phyloP scores from a whole-genome alignment of 2,888 invertebrate species.

The Spialia ferax region DNA sequence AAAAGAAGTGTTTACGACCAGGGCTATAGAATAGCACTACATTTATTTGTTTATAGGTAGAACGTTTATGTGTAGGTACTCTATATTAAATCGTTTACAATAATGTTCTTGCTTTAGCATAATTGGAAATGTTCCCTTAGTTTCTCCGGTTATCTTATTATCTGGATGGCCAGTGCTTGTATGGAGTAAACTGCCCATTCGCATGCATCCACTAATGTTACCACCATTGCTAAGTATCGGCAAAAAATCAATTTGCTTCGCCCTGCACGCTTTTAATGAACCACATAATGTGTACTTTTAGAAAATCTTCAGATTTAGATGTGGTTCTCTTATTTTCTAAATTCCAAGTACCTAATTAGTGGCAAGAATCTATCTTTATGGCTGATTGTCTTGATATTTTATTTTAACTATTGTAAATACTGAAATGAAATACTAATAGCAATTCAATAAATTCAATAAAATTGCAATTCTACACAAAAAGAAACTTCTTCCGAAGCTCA shows the following conservation, averaged over 20 bases:
- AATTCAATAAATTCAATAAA: too few relatives aligned
- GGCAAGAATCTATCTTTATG: too few relatives aligned
- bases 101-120: constrained; percentile 40
- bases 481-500: background rate
- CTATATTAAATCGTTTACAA: constrained; percentile 41
- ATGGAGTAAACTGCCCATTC: constrained; percentile 37
- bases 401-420: too few relatives aligned
- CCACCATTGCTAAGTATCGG: constrained; percentile 35
- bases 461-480: too few relatives aligned
- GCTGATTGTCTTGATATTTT: too few relatives aligned
- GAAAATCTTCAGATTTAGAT: constrained; percentile 28
- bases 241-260: constrained; percentile 41
- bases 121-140: constrained; percentile 40
- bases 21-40: constrained; percentile 31
- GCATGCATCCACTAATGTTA: constrained; percentile 39
- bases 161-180: constrained; percentile 35
- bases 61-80: constrained; percentile 35
- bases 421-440: too few relatives aligned
- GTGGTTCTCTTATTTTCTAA: background rate
- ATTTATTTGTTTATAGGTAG: constrained; percentile 37
- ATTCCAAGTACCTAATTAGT: background rate
- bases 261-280: constrained; percentile 26
- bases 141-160: constrained; percentile 38
- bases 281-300: constrained; percentile 11
- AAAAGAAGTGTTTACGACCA: constrained; percentile 23